Evolutionary conservation across 2,888 invertebrate species (phyloP), one percentile per base, ranked within the genome.

Genomic region (Noctua comes): DNA sequence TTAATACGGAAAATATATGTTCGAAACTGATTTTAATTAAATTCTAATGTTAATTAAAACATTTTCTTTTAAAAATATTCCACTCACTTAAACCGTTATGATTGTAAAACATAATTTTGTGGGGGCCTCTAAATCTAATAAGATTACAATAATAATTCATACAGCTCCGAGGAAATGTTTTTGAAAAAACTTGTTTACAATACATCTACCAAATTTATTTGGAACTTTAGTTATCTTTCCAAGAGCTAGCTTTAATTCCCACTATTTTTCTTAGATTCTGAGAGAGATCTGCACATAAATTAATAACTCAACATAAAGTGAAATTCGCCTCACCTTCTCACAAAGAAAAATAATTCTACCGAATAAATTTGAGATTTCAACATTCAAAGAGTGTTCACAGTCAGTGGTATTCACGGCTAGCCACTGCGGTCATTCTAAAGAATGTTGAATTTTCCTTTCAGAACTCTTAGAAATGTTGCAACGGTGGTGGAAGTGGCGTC

Each of bases 381-480:
- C 79, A 72, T 78, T 86, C 76, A 79, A 86, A 83, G 82, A 75
- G 79, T 82, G 84, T 88, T 89, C 86, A 86, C 79, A 84, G 83
- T 73, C 74, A 64, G 84, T 83, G 80, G 80, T 85, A 80, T 89
- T 86, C 82, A 84, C 72, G 78, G 72, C 62, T 62, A 82, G 66
- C 73, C 79, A n/a, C 70, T 76, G 83, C 88, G 86, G 87, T 88
- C 88, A 85, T 85, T 88, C 85, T 78, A 90, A 90, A 90, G 88
- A 89, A 89, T 87, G 88, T 89, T 85, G 88, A 88, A 88, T 89
- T 91, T 90, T 90, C 87, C 84, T 91, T 91, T 91, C 68, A 87
- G 87, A 88, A 79, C 83, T 86, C 76, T 82, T 81, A 79, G 86
- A 87, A 90, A 88, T 83, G 88, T 82, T 89, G 88, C 89, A 88